Percentiles rank a stretch among this genome's conserved stretches.
phyloP scores from a whole-genome alignment of 2,888 invertebrate species.

The Cartodere bifasciata region DNA sequence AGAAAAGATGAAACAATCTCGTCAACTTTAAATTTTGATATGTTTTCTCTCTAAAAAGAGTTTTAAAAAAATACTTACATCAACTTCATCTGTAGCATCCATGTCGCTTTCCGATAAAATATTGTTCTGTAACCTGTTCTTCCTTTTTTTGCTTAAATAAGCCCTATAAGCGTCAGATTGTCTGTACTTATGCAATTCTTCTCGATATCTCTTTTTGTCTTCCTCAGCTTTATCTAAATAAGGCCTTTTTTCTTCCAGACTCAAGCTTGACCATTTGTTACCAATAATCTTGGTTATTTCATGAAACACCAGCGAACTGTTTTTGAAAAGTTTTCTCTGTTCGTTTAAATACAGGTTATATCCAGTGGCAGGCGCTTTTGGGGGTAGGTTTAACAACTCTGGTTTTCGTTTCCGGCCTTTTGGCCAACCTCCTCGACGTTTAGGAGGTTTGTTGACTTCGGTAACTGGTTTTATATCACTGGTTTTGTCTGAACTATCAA shows the following conservation, averaged over 20 bases:
- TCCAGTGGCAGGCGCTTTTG: slow-evolving; percentile 45
- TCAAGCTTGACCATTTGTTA: slow-evolving; percentile 43
- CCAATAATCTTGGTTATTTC: slow-evolving; percentile 44
- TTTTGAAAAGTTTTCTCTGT: slow-evolving; percentile 41
- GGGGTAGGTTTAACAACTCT: slow-evolving; percentile 37
- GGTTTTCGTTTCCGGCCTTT: slow-evolving; percentile 46
- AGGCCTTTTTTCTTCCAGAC: slow-evolving; percentile 40
- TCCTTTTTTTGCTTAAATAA: slow-evolving; percentile 39
- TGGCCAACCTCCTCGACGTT: slow-evolving; percentile 45
- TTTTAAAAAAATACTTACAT: slow-evolving; percentile 30
- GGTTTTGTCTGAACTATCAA: too few species aligned
- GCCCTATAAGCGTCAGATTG: slow-evolving; percentile 43
- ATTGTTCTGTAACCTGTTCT: slow-evolving; percentile 33
- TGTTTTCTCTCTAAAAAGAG: too few species aligned
- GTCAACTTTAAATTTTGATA: too few species aligned
- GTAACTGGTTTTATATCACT: slow-evolving; percentile 8
- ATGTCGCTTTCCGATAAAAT: slow-evolving; percentile 37
- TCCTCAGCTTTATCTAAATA: slow-evolving; percentile 42
- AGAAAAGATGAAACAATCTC: too few species aligned
- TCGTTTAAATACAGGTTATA: slow-evolving; percentile 44
- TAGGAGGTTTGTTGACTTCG: slow-evolving; percentile 19
- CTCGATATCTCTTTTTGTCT: slow-evolving; percentile 42
- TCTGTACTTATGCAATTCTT: slow-evolving; percentile 41
- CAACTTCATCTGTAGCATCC: slow-evolving; percentile 41
- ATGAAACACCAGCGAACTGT: slow-evolving; percentile 38